Evolutionary conservation across 1,140 invertebrate genomes (phyloP).

Genomic region (Medauroidea extradentata): DNA sequence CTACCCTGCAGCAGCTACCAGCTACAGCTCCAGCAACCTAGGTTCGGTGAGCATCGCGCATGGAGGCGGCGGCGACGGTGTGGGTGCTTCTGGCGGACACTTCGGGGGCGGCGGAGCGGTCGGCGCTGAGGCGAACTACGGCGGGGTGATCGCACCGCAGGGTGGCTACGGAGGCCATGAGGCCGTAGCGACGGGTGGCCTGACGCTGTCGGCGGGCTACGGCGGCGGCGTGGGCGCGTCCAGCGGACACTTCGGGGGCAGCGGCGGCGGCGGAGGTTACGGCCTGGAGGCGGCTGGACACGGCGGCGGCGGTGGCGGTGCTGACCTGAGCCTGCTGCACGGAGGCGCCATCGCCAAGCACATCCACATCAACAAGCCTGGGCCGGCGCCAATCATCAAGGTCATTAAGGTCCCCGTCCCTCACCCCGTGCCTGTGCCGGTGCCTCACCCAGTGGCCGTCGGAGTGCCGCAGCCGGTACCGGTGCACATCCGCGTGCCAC

Average conservation of each 20-base stretch:
- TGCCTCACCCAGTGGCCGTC: constrained; percentile 22
- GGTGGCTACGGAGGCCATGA: background rate
- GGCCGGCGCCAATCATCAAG: constrained; percentile 25
- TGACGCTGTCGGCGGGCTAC: background rate
- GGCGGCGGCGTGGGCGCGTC: background rate
- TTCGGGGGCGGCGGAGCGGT: background rate
- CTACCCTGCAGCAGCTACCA: background rate
- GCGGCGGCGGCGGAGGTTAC: background rate
- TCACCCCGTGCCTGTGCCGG: constrained; percentile 25
- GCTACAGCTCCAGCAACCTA: background rate
- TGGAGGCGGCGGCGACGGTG: background rate
- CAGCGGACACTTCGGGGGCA: background rate
- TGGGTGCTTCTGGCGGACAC: background rate
- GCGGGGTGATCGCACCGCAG: background rate
- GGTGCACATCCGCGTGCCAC: constrained; percentile 28
- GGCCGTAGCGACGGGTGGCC: background rate
- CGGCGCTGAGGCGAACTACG: background rate
- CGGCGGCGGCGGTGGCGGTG: background rate
- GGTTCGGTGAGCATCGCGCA: background rate
- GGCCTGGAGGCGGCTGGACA: background rate
- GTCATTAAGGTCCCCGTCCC: constrained; percentile 23
- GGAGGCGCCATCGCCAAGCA: constrained; percentile 16
- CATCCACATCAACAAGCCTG: constrained; percentile 22
- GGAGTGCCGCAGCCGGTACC: constrained; percentile 15
- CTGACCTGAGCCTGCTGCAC: background rate